Conservation (phyloP, 2,797 vertebrate genomes). For the Sphenodon punctatus region DNA sequence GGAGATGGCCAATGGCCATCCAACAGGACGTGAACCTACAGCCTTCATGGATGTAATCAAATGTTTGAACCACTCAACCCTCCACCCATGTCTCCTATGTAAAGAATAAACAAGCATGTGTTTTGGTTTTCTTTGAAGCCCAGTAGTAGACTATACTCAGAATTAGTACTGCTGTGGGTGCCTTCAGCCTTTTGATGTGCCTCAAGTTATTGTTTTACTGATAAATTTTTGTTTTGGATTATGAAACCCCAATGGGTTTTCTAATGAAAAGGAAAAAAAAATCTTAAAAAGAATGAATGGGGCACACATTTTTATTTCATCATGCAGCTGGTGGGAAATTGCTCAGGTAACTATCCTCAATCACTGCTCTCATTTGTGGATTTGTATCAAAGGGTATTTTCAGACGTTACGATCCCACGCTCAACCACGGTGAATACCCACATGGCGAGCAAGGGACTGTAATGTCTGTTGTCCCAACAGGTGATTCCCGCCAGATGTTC, state of each 20-base stretch:
- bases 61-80: too few relatives aligned
- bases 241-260: background rate
- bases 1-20: too few relatives aligned
- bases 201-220: accelerated
- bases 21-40: too few relatives aligned
- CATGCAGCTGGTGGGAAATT: accelerated
- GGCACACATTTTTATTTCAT: background rate
- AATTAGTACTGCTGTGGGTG: background rate
- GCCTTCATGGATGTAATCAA: too few relatives aligned
- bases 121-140: background rate
- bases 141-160: background rate
- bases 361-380: background rate
- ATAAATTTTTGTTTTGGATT: accelerated
- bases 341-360: background rate
- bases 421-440: too few relatives aligned
- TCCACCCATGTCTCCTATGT: too few relatives aligned
- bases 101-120: background rate
- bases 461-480: too few relatives aligned
- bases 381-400: too few relatives aligned
- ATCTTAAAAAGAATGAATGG: background rate
- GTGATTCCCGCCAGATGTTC: too few relatives aligned
- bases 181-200: accelerated
- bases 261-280: background rate
- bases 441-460: too few relatives aligned
- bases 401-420: too few relatives aligned